Evolutionary conservation across 2,113 vertebrate genomes (phyloP), one percentile per base, ranked within the genome.

Genomic region (Oceanites oceanicus): DNA sequence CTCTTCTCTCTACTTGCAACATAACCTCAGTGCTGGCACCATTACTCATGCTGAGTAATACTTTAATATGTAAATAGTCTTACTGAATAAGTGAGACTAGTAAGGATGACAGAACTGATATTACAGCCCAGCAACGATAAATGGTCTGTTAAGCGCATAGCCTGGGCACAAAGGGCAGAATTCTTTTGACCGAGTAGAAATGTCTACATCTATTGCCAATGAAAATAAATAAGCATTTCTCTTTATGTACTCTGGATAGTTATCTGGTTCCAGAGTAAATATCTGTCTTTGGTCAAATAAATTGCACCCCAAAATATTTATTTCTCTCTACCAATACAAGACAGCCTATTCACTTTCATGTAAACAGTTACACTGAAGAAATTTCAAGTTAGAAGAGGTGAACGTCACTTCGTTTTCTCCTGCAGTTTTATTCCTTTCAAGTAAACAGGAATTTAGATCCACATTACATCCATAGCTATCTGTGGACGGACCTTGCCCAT

Each of bases 11-110:
- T 74, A 59, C 82, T 90, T 88, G 55, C 75, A 94, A 59, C 66
- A 66, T 78, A 96, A 91, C 32, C 73, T 91, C 70, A 58, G 72
- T 73, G 50, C 67, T 95, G 85, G 67, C 78, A 89, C 71, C 85
- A 59, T 92, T 94, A 88, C 63, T 96, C 90, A 90, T 34, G 75
- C 82, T 84, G 88, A 92, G 63, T 84, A 93, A 96, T 90, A 77
- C 53, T 80, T 96, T 75, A 78, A 83, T 87, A 96, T 91, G 88
- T 74, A 95, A 95, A 96, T 50, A 88, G n/a, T 83, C 59, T 92
- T 32, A 71, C 30, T 62, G 59, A 88, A 50, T 77, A 92, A 93
- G 45, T 38, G 63, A 80, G 62, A 83, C 75, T 42, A 63, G 50
- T 80, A 55, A 92, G 72, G 82, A 92, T 92, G 92, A 93, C 63